Percentiles rank a stretch among this genome's conserved stretches.
Evolutionary conservation across 2,113 vertebrate species (phyloP).

Genomic region (Chamaea fasciata): DNA sequence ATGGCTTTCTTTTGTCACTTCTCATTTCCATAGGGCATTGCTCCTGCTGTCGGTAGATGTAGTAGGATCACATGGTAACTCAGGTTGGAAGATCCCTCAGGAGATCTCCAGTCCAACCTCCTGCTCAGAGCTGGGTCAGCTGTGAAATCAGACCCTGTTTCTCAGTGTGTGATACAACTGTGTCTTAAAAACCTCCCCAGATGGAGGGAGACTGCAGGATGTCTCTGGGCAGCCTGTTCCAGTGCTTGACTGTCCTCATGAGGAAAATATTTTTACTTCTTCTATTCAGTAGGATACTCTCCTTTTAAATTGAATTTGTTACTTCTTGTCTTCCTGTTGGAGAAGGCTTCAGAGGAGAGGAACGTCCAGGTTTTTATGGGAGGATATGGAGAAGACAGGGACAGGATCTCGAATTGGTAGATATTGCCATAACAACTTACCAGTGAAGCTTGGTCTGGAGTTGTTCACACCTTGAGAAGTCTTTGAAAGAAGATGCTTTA

Average conservation of each 20-base stretch:
- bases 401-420: background rate
- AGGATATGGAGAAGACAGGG: background rate
- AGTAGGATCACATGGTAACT: background rate
- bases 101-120: background rate
- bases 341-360: background rate
- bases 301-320: background rate
- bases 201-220: background rate
- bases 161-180: background rate
- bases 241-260: background rate
- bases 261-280: background rate
- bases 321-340: background rate
- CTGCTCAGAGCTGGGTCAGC: background rate
- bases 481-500: background rate
- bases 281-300: background rate
- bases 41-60: background rate
- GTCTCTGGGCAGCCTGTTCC: background rate
- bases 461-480: background rate
- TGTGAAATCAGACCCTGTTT: background rate
- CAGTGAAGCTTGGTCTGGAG: background rate
- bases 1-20: background rate
- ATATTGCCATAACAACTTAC: background rate
- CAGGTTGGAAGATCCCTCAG: background rate
- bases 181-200: background rate
- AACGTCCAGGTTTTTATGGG: fast-evolving
- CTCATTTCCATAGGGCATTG: background rate